phyloP scores from a whole-genome alignment of 2,113 vertebrate species.

The Scortum barcoo region DNA sequence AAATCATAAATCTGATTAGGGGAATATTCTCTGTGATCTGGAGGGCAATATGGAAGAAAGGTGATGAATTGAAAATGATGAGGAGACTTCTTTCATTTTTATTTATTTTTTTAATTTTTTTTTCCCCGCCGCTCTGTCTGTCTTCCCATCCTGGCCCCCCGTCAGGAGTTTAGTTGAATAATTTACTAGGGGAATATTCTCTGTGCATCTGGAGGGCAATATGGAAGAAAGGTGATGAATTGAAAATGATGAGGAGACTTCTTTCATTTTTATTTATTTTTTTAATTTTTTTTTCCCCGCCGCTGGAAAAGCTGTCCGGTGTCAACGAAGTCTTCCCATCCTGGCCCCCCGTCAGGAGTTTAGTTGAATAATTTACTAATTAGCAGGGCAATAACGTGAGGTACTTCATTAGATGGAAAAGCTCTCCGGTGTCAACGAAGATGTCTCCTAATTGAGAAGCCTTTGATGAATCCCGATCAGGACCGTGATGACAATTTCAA shows the following conservation, averaged over 20 bases:
- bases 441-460: slow-evolving; percentile 71
- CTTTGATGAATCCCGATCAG: slow-evolving; percentile 71
- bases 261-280: slow-evolving; percentile 73
- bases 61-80: slow-evolving; percentile 81
- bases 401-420: slow-evolving; percentile 74
- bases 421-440: slow-evolving; percentile 63
- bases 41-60: slow-evolving; percentile 76
- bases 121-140: not conserved
- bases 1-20: slow-evolving; percentile 86
- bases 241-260: slow-evolving; percentile 77
- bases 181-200: too few species aligned
- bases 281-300: not conserved
- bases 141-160: slow-evolving; percentile 40
- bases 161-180: slow-evolving; percentile 78
- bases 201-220: slow-evolving; percentile 69
- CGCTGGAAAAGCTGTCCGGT: slow-evolving; percentile 65
- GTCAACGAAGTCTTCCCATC: slow-evolving; percentile 49
- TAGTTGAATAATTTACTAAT: slow-evolving; percentile 82
- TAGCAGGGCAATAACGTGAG: slow-evolving; percentile 70
- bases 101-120: too few species aligned
- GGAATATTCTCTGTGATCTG: slow-evolving; percentile 84
- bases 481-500: slow-evolving; percentile 51
- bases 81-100: slow-evolving; percentile 73
- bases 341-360: slow-evolving; percentile 65
- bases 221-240: too few species aligned